A percentile compares a stretch with the other conserved stretches of the same genome.
Evolutionary conservation across 2,888 invertebrate genomes (phyloP).

Genomic region (Archaeoteleia sp.): DNA sequence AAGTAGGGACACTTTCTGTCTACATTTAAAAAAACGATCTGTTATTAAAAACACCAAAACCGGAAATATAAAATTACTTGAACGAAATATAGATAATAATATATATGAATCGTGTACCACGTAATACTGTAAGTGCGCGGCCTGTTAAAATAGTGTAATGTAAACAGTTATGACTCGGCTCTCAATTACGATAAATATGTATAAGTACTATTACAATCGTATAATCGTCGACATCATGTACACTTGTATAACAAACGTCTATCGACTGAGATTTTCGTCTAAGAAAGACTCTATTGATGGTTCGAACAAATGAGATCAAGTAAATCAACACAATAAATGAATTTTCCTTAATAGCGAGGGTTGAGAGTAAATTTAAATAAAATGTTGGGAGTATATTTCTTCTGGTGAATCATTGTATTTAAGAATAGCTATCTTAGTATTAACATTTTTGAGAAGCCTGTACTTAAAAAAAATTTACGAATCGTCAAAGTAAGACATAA

Average conservation of each 20-base stretch:
- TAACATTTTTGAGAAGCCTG: constrained; percentile 14
- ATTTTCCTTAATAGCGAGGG: not conserved
- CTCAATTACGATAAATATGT: constrained; percentile 21
- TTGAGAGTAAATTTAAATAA: not conserved
- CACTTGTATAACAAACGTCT: constrained; percentile 23
- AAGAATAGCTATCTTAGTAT: constrained; percentile 24
- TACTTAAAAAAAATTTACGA: constrained; percentile 18
- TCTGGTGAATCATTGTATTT: constrained; percentile 26
- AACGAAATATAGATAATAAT: constrained; percentile 46
- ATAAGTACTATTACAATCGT: constrained; percentile 27
- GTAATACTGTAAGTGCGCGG: constrained; percentile 42
- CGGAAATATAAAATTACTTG: constrained; percentile 39
- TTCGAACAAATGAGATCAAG: constrained; percentile 1
- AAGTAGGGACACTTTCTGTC: constrained; percentile 37
- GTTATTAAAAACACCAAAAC: constrained; percentile 56
- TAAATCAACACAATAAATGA: constrained; percentile 9
- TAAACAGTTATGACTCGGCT: constrained; percentile 30
- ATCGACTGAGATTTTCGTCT: constrained; percentile 28
- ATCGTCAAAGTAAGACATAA: constrained; percentile 16
- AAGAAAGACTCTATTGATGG: constrained; percentile 18
- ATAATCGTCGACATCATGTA: constrained; percentile 27
- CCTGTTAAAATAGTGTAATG: constrained; percentile 54
- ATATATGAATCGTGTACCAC: constrained; percentile 28
- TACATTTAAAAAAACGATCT: constrained; percentile 52
- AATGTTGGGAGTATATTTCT: constrained; percentile 6